These are phyloP conservation scores for Pygocentrus nattereri DNA, from an alignment of 2,797 vertebrate genomes.

Conservation along the genomic window DNA sequence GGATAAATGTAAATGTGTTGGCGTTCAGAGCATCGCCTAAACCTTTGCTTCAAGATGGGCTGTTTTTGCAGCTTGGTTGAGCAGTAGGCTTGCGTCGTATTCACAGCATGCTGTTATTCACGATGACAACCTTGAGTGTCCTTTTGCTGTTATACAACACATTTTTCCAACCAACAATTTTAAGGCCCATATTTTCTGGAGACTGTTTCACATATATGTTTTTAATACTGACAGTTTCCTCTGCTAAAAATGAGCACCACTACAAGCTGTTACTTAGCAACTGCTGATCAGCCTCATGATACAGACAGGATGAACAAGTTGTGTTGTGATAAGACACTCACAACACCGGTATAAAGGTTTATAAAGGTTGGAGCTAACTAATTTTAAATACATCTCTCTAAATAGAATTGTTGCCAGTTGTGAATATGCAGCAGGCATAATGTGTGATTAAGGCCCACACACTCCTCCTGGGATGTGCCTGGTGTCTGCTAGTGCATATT, in stretches of 20 bases:
- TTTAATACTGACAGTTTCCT: too few species aligned
- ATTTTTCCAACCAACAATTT: too few species aligned
- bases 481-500: slow-evolving; percentile 3
- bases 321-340: neutral
- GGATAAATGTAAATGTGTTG: too few species aligned
- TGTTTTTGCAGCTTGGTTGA: too few species aligned
- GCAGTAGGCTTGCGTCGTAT: too few species aligned
- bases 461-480: neutral
- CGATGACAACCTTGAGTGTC: too few species aligned
- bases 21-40: too few species aligned
- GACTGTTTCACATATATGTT: too few species aligned
- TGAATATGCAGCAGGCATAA: neutral
- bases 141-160: too few species aligned
- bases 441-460: slow-evolving; percentile 2
- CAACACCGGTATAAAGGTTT: neutral
- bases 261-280: neutral
- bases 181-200: too few species aligned
- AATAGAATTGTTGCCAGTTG: neutral
- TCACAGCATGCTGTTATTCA: too few species aligned
- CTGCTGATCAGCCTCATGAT: neutral
- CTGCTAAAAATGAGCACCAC: neutral
- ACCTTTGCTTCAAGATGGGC: too few species aligned
- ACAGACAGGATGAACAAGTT: neutral
- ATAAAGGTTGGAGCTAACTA: neutral
- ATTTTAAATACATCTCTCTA: neutral